Evolutionary conservation across 2,888 invertebrate genomes (phyloP), one percentile per base, ranked within the genome.

Genomic region (Sesia bembeciformis): DNA sequence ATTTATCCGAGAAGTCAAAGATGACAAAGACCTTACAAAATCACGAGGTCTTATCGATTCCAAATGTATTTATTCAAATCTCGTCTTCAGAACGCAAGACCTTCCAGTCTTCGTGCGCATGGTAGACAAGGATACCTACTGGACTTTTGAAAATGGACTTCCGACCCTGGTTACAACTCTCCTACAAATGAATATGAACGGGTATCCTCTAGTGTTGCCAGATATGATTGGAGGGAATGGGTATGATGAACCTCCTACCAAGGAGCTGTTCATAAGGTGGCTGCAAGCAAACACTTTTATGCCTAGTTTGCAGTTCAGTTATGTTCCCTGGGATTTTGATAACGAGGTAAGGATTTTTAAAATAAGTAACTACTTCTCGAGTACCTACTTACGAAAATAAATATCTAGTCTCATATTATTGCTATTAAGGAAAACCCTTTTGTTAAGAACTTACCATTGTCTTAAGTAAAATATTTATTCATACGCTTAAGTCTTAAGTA

Each of bases 231-330:
- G 93, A 0, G 93, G 93, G 3, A 93, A 92, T 58, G 92, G 91
- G 0, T 56, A 58, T 62, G 79, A 82, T 4, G 90, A 87, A 52
- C 73, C 76, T 0, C 86, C 91, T 0, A 84, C 81, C 40, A 91
- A 92, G 61, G 93, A 94, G 72, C 73, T 94, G 49, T 94, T 93
- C 67, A 91, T 95, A 39, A 84, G 96, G 50, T 96, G 96, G 96
- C 81, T 94, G 40, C 93, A 95, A 69, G 92, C 94, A 0, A 94
- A 93, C 59, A 90, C 92, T 0, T 95, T 95, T 65, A 93, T 96
- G 92, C 95, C 96, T 0, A 85, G 92, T 5, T 84, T 96, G 76
- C 95, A 96, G 82, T 95, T 94, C 75, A 95, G 95, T 0, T 92
- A 93, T 59, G 91, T 93, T 4, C 96, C 96, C 0, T 96, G 96